Percentiles rank a stretch among this genome's conserved stretches.
These are phyloP conservation scores for Crotalus horridus DNA, from an alignment of 2,113 vertebrate genomes.

Conservation along the genomic window DNA sequence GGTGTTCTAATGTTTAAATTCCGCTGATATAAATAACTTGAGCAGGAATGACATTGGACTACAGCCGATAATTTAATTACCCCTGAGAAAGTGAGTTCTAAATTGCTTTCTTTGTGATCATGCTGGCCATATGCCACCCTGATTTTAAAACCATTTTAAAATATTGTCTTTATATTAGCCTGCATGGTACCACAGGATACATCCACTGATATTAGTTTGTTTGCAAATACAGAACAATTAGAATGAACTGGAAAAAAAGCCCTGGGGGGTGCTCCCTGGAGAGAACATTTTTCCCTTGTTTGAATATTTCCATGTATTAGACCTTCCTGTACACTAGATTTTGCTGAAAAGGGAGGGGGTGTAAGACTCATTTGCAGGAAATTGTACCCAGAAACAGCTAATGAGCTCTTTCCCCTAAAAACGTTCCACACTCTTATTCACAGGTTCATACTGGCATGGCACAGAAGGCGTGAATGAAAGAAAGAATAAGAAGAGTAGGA, in stretches of 20 bases:
- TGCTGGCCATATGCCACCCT: background rate
- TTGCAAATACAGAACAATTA: slow-evolving; percentile 24
- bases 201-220: slow-evolving; percentile 3
- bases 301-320: background rate
- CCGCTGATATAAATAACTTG: background rate
- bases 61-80: background rate
- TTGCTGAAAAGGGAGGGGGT: slow-evolving; percentile 1
- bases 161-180: background rate
- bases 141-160: background rate
- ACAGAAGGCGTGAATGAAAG: slow-evolving; percentile 10
- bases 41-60: background rate
- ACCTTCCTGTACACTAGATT: background rate
- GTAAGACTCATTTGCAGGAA: background rate
- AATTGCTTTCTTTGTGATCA: slow-evolving; percentile 2
- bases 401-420: slow-evolving; percentile 5
- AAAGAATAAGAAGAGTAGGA: slow-evolving; percentile 5
- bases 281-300: slow-evolving; percentile 9
- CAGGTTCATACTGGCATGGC: background rate
- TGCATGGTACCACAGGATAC: background rate
- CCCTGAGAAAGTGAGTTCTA: background rate
- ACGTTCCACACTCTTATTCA: slow-evolving; percentile 16
- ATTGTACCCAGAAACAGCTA: background rate
- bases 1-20: background rate
- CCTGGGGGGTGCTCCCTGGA: background rate
- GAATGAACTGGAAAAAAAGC: background rate